Conservation (phyloP, 2,113 vertebrate genomes). For the Actinemys pallida region DNA sequence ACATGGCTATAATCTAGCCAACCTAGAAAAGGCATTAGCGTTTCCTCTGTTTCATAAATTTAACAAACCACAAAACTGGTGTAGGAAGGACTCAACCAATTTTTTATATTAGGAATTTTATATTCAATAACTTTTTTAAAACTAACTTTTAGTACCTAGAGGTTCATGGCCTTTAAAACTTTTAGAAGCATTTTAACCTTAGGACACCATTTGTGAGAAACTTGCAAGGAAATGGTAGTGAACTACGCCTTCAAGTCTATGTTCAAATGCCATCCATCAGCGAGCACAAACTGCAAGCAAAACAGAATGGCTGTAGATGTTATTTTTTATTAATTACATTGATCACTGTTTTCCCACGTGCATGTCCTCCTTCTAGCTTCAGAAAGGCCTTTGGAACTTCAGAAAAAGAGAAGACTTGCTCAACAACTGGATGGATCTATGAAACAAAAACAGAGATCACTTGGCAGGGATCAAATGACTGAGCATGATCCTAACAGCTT, state of each 20-base stretch:
- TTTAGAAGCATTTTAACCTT: no score
- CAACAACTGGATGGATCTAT: constrained; percentile 92
- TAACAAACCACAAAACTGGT: not conserved
- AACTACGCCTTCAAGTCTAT: fast-evolving
- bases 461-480: not conserved
- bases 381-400: constrained; percentile 92
- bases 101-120: not conserved
- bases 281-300: not conserved
- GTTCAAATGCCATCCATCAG: not conserved
- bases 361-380: constrained; percentile 92
- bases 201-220: not conserved
- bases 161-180: not conserved
- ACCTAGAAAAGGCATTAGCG: not conserved
- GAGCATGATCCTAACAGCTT: not conserved
- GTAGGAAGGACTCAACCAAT: not conserved
- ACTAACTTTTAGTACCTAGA: not conserved
- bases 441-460: constrained; percentile 57
- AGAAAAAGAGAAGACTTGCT: constrained; percentile 89
- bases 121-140: not conserved
- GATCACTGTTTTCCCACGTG: constrained; percentile 94
- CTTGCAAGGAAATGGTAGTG: not conserved
- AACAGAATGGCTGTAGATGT: not conserved
- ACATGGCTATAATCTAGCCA: not conserved
- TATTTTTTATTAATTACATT: constrained; percentile 76
- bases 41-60: not conserved